phyloP scores from a whole-genome alignment of 2,888 invertebrate genomes.

The Bibio marci region DNA sequence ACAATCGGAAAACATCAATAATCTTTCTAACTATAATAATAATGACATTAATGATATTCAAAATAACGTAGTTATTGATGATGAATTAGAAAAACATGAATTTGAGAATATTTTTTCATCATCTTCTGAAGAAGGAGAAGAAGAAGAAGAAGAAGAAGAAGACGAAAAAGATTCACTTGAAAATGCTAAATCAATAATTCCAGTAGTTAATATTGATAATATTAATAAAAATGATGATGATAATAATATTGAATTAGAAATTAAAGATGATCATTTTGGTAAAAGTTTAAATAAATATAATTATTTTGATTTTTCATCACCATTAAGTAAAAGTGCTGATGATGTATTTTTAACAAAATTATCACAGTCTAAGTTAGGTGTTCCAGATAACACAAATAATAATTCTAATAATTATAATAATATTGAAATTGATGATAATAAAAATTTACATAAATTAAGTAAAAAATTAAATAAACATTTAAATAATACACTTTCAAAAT shows the following conservation, averaged over 20 bases:
- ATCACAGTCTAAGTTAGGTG: not conserved
- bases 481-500: conserved; percentile 18
- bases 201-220: conserved; percentile 26
- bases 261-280: conserved; percentile 46
- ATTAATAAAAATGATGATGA: conserved; percentile 14
- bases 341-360: conserved; percentile 14
- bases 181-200: not conserved
- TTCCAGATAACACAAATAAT: too few species aligned
- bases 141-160: too few species aligned
- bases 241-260: conserved; percentile 28
- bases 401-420: too few species aligned
- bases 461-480: conserved; percentile 10
- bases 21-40: too few species aligned
- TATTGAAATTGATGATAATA: not conserved
- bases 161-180: too few species aligned
- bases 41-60: not conserved
- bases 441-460: not conserved
- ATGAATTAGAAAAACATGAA: conserved; percentile 1
- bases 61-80: conserved; percentile 3
- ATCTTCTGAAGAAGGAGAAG: too few species aligned
- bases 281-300: conserved; percentile 25
- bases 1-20: too few species aligned
- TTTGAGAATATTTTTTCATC: not conserved
- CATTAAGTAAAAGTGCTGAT: conserved; percentile 23
- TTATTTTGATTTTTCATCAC: conserved; percentile 14